Conservation (phyloP, 1,140 invertebrate species). For the Augochlora pura region DNA sequence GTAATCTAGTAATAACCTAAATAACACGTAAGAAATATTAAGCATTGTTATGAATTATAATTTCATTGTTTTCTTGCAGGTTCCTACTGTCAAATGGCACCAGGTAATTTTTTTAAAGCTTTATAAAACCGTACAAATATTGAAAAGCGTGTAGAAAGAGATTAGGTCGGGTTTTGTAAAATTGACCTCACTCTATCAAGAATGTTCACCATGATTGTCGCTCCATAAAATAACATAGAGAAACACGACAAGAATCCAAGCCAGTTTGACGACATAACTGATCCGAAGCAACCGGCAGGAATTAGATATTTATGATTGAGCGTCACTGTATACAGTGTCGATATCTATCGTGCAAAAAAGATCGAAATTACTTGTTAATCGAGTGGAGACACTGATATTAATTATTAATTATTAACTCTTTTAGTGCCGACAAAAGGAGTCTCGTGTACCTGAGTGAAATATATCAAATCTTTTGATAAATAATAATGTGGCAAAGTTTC, state of each 20-base stretch:
- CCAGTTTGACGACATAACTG: conserved; percentile 18
- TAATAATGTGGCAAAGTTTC: too few species aligned
- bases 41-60: neutral
- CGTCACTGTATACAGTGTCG: neutral
- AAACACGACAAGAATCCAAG: neutral
- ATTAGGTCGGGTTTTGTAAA: too few species aligned
- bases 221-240: neutral
- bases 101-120: conserved; percentile 65
- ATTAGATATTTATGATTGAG: neutral
- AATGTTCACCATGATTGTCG: too few species aligned
- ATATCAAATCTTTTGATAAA: too few species aligned
- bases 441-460: too few species aligned
- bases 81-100: conserved; percentile 77
- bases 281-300: neutral
- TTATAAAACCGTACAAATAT: conserved; percentile 14
- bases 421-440: too few species aligned
- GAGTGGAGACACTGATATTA: too few species aligned
- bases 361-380: too few species aligned
- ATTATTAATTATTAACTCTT: too few species aligned
- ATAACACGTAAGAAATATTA: too few species aligned
- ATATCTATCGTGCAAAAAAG: neutral
- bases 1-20: too few species aligned
- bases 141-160: neutral
- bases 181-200: neutral
- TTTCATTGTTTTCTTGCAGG: conserved; percentile 65